These are phyloP conservation scores for Phrynocephalus guinanensis DNA, from an alignment of 2,797 vertebrate species.

Conservation along the genomic window DNA sequence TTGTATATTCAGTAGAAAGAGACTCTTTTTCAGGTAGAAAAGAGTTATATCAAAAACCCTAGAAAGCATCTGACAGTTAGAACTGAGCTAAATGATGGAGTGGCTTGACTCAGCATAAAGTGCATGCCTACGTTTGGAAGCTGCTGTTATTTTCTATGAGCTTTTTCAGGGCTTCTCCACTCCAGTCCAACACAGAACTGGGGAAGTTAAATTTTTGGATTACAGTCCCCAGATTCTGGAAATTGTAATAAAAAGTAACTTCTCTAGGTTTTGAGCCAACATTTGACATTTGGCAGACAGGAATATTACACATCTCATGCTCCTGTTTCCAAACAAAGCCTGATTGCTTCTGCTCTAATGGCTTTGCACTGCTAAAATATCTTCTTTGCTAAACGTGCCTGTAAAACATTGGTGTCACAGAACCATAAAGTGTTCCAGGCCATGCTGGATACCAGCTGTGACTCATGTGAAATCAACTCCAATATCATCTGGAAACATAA, in stretches of 20 bases:
- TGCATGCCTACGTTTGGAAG: not conserved
- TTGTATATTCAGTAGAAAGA: too few species aligned
- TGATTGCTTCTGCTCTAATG: not conserved
- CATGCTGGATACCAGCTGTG: not conserved
- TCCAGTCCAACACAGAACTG: too few species aligned
- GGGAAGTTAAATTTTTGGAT: too few species aligned
- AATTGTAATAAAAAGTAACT: too few species aligned
- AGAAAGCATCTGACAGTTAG: too few species aligned
- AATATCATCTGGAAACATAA: not conserved
- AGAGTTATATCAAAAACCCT: too few species aligned
- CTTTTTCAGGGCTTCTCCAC: not conserved
- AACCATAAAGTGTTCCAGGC: not conserved
- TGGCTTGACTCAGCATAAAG: too few species aligned
- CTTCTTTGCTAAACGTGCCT: not conserved
- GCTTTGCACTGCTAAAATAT: not conserved
- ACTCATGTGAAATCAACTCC: not conserved
- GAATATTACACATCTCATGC: too few species aligned
- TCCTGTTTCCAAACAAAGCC: not conserved
- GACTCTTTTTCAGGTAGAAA: too few species aligned
- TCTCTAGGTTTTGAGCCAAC: too few species aligned
- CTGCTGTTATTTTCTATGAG: not conserved
- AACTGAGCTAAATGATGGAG: too few species aligned
- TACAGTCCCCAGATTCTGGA: too few species aligned
- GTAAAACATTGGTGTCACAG: not conserved
- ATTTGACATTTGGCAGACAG: not conserved